phyloP scores from a whole-genome alignment of 2,888 invertebrate species.

The Cryptocheilus praepositus region DNA sequence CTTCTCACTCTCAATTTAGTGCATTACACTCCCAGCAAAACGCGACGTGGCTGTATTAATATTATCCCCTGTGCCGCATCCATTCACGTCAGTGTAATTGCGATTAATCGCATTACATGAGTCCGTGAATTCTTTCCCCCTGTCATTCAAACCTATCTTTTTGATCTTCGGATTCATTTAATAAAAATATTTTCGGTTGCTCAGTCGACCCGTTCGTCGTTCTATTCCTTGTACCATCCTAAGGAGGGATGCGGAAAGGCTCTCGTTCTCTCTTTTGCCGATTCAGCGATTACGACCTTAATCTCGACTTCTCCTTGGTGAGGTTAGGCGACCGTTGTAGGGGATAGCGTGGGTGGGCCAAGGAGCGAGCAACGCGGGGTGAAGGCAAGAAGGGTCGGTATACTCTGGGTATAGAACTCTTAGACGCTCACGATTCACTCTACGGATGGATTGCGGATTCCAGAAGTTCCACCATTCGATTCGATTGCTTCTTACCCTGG shows the following conservation, averaged over 20 bases:
- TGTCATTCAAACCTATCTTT: too few relatives aligned
- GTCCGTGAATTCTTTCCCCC: too few relatives aligned
- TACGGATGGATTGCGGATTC: slow-evolving; percentile 68
- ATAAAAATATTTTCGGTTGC: slow-evolving; percentile 45
- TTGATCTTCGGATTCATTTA: slow-evolving; percentile 13
- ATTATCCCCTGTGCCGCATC: too few relatives aligned
- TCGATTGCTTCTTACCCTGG: slow-evolving; percentile 62
- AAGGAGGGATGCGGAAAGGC: too few relatives aligned
- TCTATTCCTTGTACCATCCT: slow-evolving; percentile 12
- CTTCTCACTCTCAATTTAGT: too few relatives aligned
- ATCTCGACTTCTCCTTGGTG: slow-evolving; percentile 49
- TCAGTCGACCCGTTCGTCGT: neutral
- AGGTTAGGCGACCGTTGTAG: slow-evolving; percentile 42
- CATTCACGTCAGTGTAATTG: too few relatives aligned
- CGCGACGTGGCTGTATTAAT: too few relatives aligned
- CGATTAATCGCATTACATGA: too few relatives aligned
- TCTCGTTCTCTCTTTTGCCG: slow-evolving; percentile 49
- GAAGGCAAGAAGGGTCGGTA: slow-evolving; percentile 14
- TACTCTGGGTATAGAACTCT: slow-evolving; percentile 53
- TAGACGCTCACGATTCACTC: slow-evolving; percentile 66
- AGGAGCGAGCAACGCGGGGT: slow-evolving; percentile 7
- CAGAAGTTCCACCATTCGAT: slow-evolving; percentile 65
- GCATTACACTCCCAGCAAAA: too few relatives aligned
- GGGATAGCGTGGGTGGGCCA: slow-evolving; percentile 27
- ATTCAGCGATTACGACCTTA: slow-evolving; percentile 61